Percentiles rank a stretch among this genome's conserved stretches.
phyloP scores from a whole-genome alignment of 2,797 vertebrate species.

The Leptatherina wallacei region DNA sequence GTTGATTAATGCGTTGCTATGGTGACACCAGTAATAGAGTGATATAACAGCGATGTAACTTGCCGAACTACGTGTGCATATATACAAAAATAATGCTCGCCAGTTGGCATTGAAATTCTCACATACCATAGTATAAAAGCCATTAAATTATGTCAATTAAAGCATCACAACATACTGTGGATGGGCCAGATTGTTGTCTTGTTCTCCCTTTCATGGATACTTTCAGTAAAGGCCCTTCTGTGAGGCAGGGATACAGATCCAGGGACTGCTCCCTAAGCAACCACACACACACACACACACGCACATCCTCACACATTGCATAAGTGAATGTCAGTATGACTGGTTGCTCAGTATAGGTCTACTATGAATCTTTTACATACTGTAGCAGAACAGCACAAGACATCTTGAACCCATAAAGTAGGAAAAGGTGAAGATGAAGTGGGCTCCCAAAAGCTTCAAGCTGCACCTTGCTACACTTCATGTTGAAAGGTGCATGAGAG shows the following conservation, averaged over 20 bases:
- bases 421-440: conserved; percentile 2
- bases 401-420: not conserved
- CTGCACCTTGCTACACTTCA: not conserved
- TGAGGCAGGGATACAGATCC: conserved; percentile 27
- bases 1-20: too few relatives aligned
- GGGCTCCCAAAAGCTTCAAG: not conserved
- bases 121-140: not conserved
- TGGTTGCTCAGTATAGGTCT: conserved; percentile 31
- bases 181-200: conserved; percentile 27
- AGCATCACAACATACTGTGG: conserved; percentile 39
- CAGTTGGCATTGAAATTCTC: too few relatives aligned
- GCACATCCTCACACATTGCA: conserved; percentile 8
- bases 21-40: too few relatives aligned
- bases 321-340: conserved; percentile 20
- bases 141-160: conserved; percentile 45
- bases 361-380: conserved; percentile 24
- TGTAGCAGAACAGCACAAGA: conserved; percentile 2
- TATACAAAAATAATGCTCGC: too few relatives aligned
- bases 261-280: not conserved
- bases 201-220: conserved; percentile 44
- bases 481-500: too few relatives aligned
- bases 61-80: too few relatives aligned
- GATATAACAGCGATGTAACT: too few relatives aligned
- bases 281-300: conserved; percentile 5
- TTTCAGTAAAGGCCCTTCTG: conserved; percentile 49